These are phyloP conservation scores for Phoebastria nigripes DNA, from an alignment of 2,797 vertebrate species.

Conservation along the genomic window DNA sequence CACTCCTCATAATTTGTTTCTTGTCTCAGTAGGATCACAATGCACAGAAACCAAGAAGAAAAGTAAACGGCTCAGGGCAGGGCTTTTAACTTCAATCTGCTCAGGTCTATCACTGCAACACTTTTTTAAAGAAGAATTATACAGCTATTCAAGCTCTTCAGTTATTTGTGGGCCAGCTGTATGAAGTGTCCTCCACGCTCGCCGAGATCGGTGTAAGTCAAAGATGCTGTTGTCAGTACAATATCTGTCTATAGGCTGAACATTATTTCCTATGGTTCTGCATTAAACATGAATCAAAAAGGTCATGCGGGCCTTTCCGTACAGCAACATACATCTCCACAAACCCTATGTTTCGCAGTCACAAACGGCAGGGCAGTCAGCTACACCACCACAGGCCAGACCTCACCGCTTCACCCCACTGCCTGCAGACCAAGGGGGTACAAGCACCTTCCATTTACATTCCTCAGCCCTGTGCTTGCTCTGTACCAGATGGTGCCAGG, in stretches of 20 bases:
- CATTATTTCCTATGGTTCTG: neutral
- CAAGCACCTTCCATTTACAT: fast-evolving
- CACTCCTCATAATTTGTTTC: neutral
- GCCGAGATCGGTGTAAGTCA: neutral
- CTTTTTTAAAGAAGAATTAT: neutral
- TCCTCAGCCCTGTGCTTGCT: neutral
- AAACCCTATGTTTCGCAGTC: fast-evolving
- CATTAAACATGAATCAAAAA: neutral
- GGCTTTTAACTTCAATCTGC: neutral
- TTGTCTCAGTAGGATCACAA: neutral
- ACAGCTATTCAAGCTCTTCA: neutral
- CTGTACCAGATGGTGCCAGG: fast-evolving
- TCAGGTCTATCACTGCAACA: neutral
- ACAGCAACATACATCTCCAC: neutral
- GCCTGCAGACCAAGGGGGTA: neutral
- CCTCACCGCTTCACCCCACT: neutral
- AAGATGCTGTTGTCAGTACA: neutral
- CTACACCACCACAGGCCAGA: neutral
- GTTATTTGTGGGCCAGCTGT: neutral
- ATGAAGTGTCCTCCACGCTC: neutral
- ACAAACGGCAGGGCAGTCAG: neutral
- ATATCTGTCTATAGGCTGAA: neutral
- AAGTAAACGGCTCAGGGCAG: neutral
- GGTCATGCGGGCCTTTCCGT: neutral
- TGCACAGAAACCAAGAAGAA: neutral